Conservation (phyloP, 1,140 invertebrate genomes). For the Capitella teleta region DNA sequence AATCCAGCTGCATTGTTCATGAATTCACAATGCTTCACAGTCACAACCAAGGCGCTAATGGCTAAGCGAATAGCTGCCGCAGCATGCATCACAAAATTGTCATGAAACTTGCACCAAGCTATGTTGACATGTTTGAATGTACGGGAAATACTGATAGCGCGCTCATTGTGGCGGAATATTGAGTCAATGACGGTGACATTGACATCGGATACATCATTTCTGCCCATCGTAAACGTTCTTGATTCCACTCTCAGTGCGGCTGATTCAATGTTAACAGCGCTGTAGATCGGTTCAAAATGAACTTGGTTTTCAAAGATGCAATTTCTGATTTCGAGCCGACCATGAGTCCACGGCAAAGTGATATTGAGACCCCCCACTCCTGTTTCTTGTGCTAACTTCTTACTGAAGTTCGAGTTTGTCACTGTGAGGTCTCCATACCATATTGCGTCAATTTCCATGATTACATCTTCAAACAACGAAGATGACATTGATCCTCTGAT, state of each 20-base stretch:
- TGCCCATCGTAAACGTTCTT: not conserved
- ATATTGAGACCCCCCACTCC: not conserved
- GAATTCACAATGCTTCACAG: too few species aligned
- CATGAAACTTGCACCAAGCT: not conserved
- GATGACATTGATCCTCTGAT: too few species aligned
- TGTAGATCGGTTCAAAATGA: not conserved
- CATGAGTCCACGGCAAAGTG: not conserved
- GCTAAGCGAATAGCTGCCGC: not conserved
- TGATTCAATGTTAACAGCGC: not conserved
- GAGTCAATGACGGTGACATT: not conserved
- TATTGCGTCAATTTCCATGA: too few species aligned
- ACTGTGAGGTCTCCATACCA: too few species aligned
- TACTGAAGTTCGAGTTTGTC: too few species aligned
- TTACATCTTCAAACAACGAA: too few species aligned
- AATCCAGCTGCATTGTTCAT: not conserved
- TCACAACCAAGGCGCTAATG: not conserved
- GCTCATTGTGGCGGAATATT: not conserved
- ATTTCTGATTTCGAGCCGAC: not conserved
- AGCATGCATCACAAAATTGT: not conserved
- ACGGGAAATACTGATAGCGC: not conserved
- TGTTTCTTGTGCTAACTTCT: not conserved
- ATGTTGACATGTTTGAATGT: not conserved
- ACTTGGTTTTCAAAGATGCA: not conserved
- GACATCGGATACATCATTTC: not conserved
- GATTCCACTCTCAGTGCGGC: not conserved